Percentiles rank a stretch among this genome's conserved stretches.
These are phyloP conservation scores for Nemurella pictetii DNA, from an alignment of 2,888 invertebrate genomes.

Conservation along the genomic window DNA sequence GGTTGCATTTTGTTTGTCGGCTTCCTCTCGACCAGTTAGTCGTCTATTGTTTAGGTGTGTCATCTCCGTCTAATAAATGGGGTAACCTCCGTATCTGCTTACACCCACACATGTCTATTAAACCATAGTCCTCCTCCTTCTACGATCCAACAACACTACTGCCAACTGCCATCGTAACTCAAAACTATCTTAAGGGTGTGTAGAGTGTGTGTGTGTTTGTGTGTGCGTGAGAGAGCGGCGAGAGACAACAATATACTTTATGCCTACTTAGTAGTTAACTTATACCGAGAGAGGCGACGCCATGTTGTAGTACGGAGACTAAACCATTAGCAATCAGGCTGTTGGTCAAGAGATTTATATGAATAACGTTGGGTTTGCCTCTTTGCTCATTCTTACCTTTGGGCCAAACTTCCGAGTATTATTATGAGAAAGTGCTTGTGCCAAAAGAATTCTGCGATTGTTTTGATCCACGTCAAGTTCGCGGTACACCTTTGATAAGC, in stretches of 20 bases:
- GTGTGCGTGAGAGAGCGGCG: not conserved
- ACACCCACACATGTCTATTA: conserved; percentile 12
- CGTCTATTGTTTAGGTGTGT: conserved; percentile 24
- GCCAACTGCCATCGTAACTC: conserved; percentile 25
- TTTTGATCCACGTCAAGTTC: not conserved
- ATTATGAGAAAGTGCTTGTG: not conserved
- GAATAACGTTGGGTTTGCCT: not conserved
- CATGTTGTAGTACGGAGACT: not conserved
- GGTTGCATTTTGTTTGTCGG: conserved; percentile 6
- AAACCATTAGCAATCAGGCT: not conserved
- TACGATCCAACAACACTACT: conserved; percentile 3
- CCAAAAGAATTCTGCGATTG: not conserved
- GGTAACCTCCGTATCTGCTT: not conserved
- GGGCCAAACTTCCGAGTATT: not conserved
- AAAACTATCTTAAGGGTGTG: conserved; percentile 26
- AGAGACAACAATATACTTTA: conserved; percentile 2
- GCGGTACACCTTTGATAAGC: conserved; percentile 15
- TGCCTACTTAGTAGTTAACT: conserved; percentile 9
- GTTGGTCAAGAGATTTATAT: not conserved
- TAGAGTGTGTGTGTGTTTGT: not conserved
- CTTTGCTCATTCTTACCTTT: not conserved
- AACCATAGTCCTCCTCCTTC: conserved; percentile 8
- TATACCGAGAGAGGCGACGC: not conserved
- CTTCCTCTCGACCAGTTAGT: conserved; percentile 3
- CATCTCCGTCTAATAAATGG: conserved; percentile 20